These are phyloP conservation scores for Pogoniulus pusillus DNA, from an alignment of 2,797 vertebrate species.

Conservation along the genomic window DNA sequence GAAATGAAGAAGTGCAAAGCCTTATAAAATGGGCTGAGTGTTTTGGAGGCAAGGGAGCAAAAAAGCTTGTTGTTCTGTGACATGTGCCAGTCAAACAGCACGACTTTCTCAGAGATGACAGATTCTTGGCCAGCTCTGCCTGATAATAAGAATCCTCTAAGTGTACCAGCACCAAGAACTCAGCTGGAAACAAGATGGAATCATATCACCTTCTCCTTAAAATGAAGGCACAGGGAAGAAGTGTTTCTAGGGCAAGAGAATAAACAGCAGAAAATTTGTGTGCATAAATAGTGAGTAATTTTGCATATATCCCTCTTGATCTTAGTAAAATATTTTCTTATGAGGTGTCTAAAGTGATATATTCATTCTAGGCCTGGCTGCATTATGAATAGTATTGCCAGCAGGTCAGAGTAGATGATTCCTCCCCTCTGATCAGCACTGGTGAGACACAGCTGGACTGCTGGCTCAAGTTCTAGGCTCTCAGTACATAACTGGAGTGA, in stretches of 20 bases:
- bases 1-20: neutral
- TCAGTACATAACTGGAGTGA: accelerated
- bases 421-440: neutral
- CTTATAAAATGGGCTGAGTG: neutral
- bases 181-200: neutral
- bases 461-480: neutral
- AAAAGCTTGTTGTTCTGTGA: neutral
- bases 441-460: neutral
- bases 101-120: neutral
- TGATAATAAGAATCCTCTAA: neutral
- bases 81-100: neutral
- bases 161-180: neutral
- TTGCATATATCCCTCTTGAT: neutral
- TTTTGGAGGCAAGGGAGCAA: neutral
- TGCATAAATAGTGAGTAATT: neutral
- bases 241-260: neutral
- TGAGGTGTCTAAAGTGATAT: neutral
- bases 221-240: neutral
- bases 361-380: neutral
- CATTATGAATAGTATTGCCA: neutral
- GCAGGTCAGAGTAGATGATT: neutral
- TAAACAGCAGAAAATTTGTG: accelerated
- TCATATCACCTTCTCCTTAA: neutral
- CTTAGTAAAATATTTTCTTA: neutral
- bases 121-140: slow-evolving; percentile 13